Evolutionary conservation across 2,113 vertebrate genomes (phyloP).

Genomic region (Rostratula benghalensis): DNA sequence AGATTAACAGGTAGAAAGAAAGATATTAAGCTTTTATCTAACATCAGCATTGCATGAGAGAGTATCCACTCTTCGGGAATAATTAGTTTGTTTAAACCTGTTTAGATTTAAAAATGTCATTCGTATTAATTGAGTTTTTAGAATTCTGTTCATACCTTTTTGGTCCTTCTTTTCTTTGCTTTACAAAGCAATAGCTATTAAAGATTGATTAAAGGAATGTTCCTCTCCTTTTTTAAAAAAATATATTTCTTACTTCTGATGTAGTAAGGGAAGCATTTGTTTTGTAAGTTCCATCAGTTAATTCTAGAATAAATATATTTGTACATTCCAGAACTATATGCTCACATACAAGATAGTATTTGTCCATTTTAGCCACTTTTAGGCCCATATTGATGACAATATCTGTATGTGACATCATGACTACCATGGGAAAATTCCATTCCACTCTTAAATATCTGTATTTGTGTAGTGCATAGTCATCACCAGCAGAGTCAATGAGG

Average conservation of each 20-base stretch:
- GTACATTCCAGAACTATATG: background rate
- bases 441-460: background rate
- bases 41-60: background rate
- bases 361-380: background rate
- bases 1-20: background rate
- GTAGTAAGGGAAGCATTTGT: background rate
- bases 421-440: background rate
- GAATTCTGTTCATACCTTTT: background rate
- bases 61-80: background rate
- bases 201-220: background rate
- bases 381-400: background rate
- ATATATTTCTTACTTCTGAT: background rate
- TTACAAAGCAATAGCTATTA: background rate
- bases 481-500: background rate
- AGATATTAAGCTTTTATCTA: background rate
- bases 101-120: background rate
- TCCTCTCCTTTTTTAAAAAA: background rate
- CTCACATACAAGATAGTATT: background rate
- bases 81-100: conserved; percentile 18
- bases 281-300: background rate
- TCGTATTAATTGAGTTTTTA: conserved; percentile 14
- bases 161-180: background rate
- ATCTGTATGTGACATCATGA: background rate
- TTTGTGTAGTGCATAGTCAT: background rate
- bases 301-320: background rate